These are phyloP conservation scores for Pangasius macronema DNA, from an alignment of 2,797 vertebrate species.

Conservation along the genomic window DNA sequence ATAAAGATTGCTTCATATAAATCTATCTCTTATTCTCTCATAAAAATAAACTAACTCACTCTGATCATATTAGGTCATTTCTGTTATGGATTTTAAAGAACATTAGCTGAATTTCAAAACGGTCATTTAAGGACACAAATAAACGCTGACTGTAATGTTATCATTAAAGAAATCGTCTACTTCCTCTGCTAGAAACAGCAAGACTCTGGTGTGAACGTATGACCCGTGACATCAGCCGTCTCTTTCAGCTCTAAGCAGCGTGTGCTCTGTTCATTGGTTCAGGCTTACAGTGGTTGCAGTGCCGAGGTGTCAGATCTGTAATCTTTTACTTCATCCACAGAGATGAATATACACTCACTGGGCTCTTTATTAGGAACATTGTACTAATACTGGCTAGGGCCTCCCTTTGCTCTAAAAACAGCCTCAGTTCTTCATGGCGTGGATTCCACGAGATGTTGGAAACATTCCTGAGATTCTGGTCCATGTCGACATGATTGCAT, in stretches of 20 bases:
- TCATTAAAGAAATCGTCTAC: not conserved
- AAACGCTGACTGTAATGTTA: not conserved
- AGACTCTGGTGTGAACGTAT: not conserved
- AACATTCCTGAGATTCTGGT: too few relatives aligned
- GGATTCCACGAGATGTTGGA: too few relatives aligned
- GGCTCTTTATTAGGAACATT: too few relatives aligned
- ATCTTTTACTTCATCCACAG: not conserved
- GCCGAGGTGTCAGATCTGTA: not conserved
- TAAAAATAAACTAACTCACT: not conserved
- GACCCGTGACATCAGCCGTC: not conserved
- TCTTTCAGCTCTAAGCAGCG: not conserved
- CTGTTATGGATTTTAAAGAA: not conserved
- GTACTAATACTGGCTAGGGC: too few relatives aligned
- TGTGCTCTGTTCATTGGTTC: not conserved
- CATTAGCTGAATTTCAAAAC: not conserved
- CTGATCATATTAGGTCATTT: not conserved
- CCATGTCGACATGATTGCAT: too few relatives aligned
- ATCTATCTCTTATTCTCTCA: not conserved
- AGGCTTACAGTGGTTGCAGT: not conserved
- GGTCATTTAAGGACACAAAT: not conserved
- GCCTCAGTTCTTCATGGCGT: too few relatives aligned
- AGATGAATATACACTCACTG: not conserved
- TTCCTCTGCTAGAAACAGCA: not conserved
- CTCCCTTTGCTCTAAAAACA: too few relatives aligned
- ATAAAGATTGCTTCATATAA: not conserved